These are phyloP conservation scores for Sphaeramia orbicularis DNA, from an alignment of 2,797 vertebrate species.

Conservation along the genomic window DNA sequence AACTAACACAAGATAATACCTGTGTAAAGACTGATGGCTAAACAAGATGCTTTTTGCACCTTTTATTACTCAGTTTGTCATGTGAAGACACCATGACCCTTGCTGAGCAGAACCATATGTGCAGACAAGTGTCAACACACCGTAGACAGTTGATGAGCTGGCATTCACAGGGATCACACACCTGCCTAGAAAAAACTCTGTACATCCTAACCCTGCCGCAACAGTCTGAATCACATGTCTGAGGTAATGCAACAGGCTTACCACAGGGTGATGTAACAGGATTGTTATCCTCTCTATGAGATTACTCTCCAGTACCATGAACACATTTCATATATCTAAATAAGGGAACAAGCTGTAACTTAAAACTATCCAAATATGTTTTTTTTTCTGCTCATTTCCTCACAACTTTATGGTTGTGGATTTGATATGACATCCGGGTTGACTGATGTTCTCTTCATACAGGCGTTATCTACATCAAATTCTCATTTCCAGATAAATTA, in stretches of 20 bases:
- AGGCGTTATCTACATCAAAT: too few relatives aligned
- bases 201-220: not conserved
- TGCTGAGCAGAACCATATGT: not conserved
- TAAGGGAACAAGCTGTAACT: not conserved
- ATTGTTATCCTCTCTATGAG: conserved; percentile 36
- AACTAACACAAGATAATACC: too few relatives aligned
- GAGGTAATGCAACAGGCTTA: conserved; percentile 55
- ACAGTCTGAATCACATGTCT: conserved; percentile 48
- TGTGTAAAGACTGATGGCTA: too few relatives aligned
- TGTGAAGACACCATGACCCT: not conserved
- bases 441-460: too few relatives aligned
- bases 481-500: too few relatives aligned
- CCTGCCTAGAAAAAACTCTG: conserved; percentile 4
- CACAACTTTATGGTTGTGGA: too few relatives aligned
- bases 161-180: conserved; percentile 2
- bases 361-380: too few relatives aligned
- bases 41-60: too few relatives aligned
- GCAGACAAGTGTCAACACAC: not conserved
- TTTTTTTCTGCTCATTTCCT: too few relatives aligned
- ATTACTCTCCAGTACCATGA: conserved; percentile 35
- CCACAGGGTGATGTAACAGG: conserved; percentile 65
- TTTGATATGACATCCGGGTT: too few relatives aligned
- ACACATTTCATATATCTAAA: conserved; percentile 8
- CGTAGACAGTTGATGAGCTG: not conserved
- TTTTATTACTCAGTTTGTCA: too few relatives aligned